phyloP scores from a whole-genome alignment of 2,888 invertebrate species.

The Venustoraphidia nigricollis region DNA sequence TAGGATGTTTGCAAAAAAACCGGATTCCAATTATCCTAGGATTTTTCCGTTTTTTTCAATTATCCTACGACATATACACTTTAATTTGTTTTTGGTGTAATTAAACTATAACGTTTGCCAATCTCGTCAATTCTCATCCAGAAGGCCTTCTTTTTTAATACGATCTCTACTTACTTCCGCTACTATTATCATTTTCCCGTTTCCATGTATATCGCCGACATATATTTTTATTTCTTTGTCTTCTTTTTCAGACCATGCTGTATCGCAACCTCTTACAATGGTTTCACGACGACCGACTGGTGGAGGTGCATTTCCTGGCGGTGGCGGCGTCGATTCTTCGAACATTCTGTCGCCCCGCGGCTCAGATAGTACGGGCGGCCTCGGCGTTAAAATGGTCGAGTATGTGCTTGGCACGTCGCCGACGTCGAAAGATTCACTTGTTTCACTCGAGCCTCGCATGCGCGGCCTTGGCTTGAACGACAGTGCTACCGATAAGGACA shows the following conservation, averaged over 20 bases:
- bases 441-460: slow-evolving; percentile 45
- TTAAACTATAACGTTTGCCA: too few species aligned
- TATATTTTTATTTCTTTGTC: slow-evolving; percentile 6
- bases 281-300: slow-evolving; percentile 51
- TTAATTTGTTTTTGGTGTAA: too few species aligned
- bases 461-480: slow-evolving; percentile 44
- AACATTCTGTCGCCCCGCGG: slow-evolving; percentile 56
- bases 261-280: slow-evolving; percentile 60
- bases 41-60: too few species aligned
- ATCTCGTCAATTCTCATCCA: too few species aligned
- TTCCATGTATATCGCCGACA: background rate
- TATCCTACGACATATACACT: too few species aligned
- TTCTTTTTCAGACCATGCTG: slow-evolving; percentile 42
- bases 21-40: too few species aligned
- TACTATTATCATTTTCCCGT: too few species aligned
- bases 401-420: slow-evolving; percentile 90
- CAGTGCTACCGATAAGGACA: slow-evolving; percentile 34
- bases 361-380: slow-evolving; percentile 71
- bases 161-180: too few species aligned
- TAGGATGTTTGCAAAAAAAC: too few species aligned
- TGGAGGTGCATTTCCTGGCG: slow-evolving; percentile 46
- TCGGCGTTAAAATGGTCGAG: slow-evolving; percentile 97
- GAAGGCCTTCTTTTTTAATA: too few species aligned
- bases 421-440: slow-evolving; percentile 51
- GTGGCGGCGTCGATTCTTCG: slow-evolving; percentile 37